A percentile compares a stretch with the other conserved stretches of the same genome.
Evolutionary conservation across 1,140 invertebrate genomes (phyloP).

Genomic region (Drosophila suzukii): DNA sequence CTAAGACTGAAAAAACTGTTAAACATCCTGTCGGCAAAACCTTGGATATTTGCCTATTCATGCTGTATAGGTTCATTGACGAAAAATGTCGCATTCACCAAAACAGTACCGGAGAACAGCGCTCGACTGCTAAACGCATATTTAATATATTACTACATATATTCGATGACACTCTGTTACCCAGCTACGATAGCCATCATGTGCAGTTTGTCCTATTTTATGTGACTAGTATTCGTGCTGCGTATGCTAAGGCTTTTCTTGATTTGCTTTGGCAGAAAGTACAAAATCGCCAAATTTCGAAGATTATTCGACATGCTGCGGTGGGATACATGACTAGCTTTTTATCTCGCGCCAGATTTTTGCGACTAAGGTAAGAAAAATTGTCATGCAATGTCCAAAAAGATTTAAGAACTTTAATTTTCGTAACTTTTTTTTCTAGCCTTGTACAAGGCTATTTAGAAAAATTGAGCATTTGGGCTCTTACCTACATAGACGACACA

Average conservation of each 20-base stretch:
- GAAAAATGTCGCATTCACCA: constrained; percentile 49
- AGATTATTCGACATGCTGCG: constrained; percentile 89
- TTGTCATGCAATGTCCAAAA: too few species aligned
- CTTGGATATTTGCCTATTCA: constrained; percentile 88
- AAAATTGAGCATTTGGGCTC: too few species aligned
- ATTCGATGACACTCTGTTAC: constrained; percentile 91
- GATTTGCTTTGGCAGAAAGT: constrained; percentile 89
- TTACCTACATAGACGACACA: too few species aligned
- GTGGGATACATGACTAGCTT: constrained; percentile 92
- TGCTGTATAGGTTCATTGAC: constrained; percentile 87
- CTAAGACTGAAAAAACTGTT: constrained; percentile 42
- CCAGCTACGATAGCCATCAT: constrained; percentile 90
- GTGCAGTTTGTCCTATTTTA: constrained; percentile 93
- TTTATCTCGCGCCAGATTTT: constrained; percentile 88
- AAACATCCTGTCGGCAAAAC: constrained; percentile 85
- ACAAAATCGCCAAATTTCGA: constrained; percentile 79
- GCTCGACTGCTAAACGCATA: constrained; percentile 40
- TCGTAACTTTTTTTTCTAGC: too few species aligned
- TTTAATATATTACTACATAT: constrained; percentile 85
- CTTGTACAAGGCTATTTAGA: too few species aligned
- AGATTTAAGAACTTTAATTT: too few species aligned
- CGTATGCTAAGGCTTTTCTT: constrained; percentile 88
- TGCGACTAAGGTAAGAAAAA: constrained; percentile 67
- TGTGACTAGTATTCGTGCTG: constrained; percentile 88
- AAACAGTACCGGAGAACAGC: constrained; percentile 39